Evolutionary conservation across 2,113 vertebrate genomes (phyloP), one percentile per base, ranked within the genome.

Genomic region (Hippocampus zosterae): DNA sequence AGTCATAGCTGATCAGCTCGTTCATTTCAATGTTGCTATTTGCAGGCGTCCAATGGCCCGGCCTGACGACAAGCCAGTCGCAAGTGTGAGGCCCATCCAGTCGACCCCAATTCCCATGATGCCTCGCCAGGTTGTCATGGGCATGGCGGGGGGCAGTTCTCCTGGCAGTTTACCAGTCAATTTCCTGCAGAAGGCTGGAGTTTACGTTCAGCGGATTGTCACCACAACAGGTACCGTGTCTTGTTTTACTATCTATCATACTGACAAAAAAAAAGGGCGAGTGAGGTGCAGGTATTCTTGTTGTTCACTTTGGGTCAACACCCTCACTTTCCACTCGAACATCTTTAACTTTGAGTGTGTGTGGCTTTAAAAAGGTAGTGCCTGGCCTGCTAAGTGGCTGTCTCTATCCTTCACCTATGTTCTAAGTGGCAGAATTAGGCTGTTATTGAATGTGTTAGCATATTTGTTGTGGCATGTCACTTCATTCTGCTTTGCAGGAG

Each of bases 61-160:
- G 84, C 92, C 92, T 16, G 97, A 99, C 67, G 96, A 99, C 80
- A 96, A 97, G 85, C 97, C 97, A 0, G 95, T 98, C 78, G 97
- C 97, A 57, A 99, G 96, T 0, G 96, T 99, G 73, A 92, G 96
- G 70, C 97, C 97, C 25, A 95, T 98, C 78, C 97, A 99, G 85
- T 98, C 97, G 40, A 99, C 97, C 0, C 97, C 97, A 2, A 96
- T 99, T 85, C 97, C 97, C 72, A 99, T 99, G 97, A 95, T 98
- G 96, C 97, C 97, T 52, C 94, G 97, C 25, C 96, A 98, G 29
- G 96, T 94, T 8, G 85, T 93, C 3, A 85, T 96, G 85, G 92
- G 94, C 41, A 69, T 95, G 69, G 92, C 94, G 2, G 89, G 92
- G 83, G 94, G 95, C 83, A 93, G 92, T 78, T 85, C 94, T 5